Base-by-base conservation (phyloP, 2,888 invertebrate genomes). In the Apodemia mormo region DNA sequence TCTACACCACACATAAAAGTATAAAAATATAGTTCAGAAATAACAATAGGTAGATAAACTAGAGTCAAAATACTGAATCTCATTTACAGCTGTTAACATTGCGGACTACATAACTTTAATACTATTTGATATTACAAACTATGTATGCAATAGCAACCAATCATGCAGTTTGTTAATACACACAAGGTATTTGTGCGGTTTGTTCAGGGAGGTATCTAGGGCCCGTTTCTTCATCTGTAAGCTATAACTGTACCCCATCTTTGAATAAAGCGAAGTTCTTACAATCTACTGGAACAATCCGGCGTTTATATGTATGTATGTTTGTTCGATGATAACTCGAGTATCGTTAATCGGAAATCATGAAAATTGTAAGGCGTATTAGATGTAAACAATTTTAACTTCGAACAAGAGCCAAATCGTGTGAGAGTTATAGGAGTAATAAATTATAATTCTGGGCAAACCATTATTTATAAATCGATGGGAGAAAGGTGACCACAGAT, bases 101-200 rank as follows among this genome's bases (percentile, higher is more conserved):
- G 64, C 37, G 33, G 64, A n/a, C 64, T 64, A 37, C n/a, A 14
- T 33, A 37, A 64, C 37, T 14, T 64, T 64, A 64, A 33, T 64
- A 64, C 37, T 64, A 64, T 64, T 37, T 33, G 30, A 37, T 33
- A 64, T 64, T 64, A 64, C 33, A 37, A 30, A 64, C 64, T 64
- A 64, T 30, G 37, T n/a, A n/a, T n/a, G 64, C 8, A 33, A 64
- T 64, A 37, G 64, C 33, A 64, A 33, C 64, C 14, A n/a, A n/a
- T 64, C 64, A 6, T 37, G 37, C 30, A 64, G 37, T 37, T 64
- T 64, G 14, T 14, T 1, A 33, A 14, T 14, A 37, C 14, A 37
- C 12, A 49, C 14, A 54, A 7, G 22, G 52, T 22, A 22, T 40
- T 52, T 52, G 54, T 54, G 22, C 22, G 8, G 14, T n/a, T 8